Base-by-base conservation (phyloP, 2,113 vertebrate genomes). In the Malurus elegans region DNA sequence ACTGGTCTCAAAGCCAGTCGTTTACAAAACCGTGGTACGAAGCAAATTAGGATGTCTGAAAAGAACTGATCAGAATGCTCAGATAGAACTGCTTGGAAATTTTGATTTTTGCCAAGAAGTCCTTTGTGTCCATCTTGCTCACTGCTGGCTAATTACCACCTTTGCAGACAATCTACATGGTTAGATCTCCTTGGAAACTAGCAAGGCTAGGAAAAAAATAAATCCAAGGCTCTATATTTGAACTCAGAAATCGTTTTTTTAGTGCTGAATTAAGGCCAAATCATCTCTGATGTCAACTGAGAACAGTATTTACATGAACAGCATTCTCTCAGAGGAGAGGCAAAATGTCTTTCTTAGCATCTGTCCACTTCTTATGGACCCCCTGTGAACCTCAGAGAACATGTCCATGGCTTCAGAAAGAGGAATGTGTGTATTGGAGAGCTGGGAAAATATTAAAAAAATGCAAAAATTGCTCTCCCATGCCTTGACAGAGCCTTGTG, bases 111-210 rank as follows among this genome's bases (percentile, higher is more conserved):
- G 66, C 92, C 78, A 87, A 51, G 29, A 83, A 72, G 38, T 82
- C 32, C 67, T 95, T 92, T 90, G 74, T 86, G 93, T 95, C 94
- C 96, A 86, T 95, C 92, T 94, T 80, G 79, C 47, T 96, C 81
- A 83, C 70, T 90, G 79, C 67, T 88, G 74, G 62, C 64, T 96
- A 93, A 92, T 96, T 96, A 93, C 93, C 74, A 91, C 90, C 85
- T 95, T 91, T 83, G 81, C 92, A 97, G 85, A 90, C 71, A 86
- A 85, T 95, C 92, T 86, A 57, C 81, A 91, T 94, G 66, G 54
- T 66, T 76, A 76, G 71, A 86, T 97, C 90, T 95, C 94, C 96
- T 96, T 95, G 93, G 93, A 91, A 97, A 95, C 95, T 80, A 94
- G 81, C 58, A 83, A 74, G 42, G 38, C 74, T 91, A 54, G 50